A percentile compares a stretch with the other conserved stretches of the same genome.
Conservation (phyloP, 53 echinoderm and acorn worm species). For the Echinometra lucunter region DNA sequence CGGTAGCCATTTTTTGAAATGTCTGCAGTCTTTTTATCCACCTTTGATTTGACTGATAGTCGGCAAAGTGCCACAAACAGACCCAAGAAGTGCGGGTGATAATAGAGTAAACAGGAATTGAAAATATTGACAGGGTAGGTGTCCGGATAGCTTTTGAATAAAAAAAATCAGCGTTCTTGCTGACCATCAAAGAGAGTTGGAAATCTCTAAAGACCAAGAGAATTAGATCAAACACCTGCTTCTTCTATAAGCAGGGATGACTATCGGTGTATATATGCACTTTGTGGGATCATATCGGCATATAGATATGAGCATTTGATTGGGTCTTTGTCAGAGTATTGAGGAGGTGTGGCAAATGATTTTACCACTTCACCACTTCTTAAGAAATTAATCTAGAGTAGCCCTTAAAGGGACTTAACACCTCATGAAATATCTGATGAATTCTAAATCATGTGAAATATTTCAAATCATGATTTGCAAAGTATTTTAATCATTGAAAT, state of each 20-base stretch:
- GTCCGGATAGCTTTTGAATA: not conserved
- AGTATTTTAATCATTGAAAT: not conserved
- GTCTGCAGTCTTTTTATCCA: not conserved
- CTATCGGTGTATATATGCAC: not conserved
- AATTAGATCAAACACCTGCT: conserved; percentile 32
- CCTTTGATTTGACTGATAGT: not conserved
- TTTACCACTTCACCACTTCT: conserved; percentile 25
- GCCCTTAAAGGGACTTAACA: not conserved
- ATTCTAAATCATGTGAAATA: not conserved
- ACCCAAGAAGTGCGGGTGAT: conserved; percentile 32
- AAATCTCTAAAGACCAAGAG: conserved; percentile 36
- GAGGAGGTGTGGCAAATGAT: conserved; percentile 25
- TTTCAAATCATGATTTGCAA: not conserved
- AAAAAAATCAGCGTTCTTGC: not conserved
- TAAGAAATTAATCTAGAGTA: not conserved
- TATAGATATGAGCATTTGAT: conserved; percentile 40
- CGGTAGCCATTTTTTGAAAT: not conserved
- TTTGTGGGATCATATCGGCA: not conserved
- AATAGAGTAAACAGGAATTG: conserved; percentile 53
- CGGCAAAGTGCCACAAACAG: conserved; percentile 22
- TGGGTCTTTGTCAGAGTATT: conserved; percentile 17
- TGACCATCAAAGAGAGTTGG: not conserved
- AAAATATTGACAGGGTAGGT: conserved; percentile 46
- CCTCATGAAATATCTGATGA: conserved; percentile 24
- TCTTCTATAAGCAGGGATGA: not conserved